Conservation (phyloP, 2,888 invertebrate species). For the Epirrhoe tristata region DNA sequence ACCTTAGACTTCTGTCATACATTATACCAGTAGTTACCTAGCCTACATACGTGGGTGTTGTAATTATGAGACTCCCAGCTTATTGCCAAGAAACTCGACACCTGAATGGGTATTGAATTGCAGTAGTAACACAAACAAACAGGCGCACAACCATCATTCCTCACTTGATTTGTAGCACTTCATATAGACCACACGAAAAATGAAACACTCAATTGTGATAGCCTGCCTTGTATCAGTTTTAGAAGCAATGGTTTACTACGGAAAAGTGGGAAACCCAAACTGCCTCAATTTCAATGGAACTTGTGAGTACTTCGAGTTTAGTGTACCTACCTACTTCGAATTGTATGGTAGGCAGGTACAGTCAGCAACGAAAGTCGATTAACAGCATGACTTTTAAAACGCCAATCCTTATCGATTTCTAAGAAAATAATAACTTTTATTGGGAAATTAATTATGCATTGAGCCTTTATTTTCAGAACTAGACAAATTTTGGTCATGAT, state of each 20-base stretch:
- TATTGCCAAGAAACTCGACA: slow-evolving; percentile 22
- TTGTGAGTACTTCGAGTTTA: slow-evolving; percentile 61
- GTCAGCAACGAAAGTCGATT: no score
- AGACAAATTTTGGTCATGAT: no score
- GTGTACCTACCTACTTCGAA: not conserved
- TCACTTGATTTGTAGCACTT: slow-evolving; percentile 18
- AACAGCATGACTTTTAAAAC: no score
- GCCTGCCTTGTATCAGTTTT: slow-evolving; percentile 50
- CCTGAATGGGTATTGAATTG: slow-evolving; percentile 24
- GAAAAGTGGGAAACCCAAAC: slow-evolving; percentile 57
- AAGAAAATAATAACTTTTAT: no score
- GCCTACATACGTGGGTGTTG: not conserved
- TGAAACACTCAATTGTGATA: slow-evolving; percentile 49
- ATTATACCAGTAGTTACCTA: not conserved
- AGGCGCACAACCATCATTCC: not conserved
- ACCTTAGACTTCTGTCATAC: not conserved
- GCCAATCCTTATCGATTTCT: no score
- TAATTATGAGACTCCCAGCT: not conserved
- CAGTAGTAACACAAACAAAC: slow-evolving; percentile 15
- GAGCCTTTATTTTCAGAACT: no score
- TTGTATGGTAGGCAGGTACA: no score
- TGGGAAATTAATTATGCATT: no score
- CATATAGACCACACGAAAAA: slow-evolving; percentile 25
- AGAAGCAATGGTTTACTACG: slow-evolving; percentile 59
- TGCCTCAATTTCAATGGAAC: slow-evolving; percentile 69